Evolutionary conservation across 2,797 vertebrate species (phyloP).

Genomic region (Pelobates cultripes): DNA sequence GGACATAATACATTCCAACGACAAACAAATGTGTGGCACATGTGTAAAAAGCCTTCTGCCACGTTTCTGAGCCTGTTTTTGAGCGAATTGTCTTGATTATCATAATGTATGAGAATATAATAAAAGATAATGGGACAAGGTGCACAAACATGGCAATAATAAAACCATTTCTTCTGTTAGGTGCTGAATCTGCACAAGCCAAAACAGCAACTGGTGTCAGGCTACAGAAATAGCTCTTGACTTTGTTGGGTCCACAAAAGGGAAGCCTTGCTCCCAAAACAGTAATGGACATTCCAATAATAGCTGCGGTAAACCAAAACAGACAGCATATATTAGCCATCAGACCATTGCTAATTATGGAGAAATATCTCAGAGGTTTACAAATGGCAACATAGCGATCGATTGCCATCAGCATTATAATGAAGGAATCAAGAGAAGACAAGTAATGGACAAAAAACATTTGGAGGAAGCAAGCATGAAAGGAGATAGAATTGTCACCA

Average conservation of each 20-base stretch:
- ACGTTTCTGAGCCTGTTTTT: not conserved
- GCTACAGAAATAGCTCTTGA: conserved; percentile 14
- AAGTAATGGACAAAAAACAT: conserved; percentile 61
- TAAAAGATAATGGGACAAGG: not conserved
- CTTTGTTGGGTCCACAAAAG: not conserved
- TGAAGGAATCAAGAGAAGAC: conserved; percentile 57
- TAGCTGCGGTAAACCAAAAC: not conserved
- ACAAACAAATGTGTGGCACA: conserved; percentile 32
- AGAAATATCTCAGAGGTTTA: conserved; percentile 44
- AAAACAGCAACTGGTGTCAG: not conserved
- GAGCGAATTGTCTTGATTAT: not conserved
- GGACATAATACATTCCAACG: conserved; percentile 4
- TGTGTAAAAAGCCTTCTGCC: conserved; percentile 34
- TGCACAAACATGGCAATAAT: not conserved
- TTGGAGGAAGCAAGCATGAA: conserved; percentile 55
- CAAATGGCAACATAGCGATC: conserved; percentile 60
- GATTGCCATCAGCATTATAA: conserved; percentile 62
- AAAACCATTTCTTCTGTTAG: not conserved
- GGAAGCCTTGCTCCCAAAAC: not conserved
- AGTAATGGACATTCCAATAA: not conserved
- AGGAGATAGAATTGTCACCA: conserved; percentile 42
- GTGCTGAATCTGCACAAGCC: not conserved
- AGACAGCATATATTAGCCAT: not conserved
- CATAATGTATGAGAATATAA: conserved; percentile 22
- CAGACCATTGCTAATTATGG: conserved; percentile 47